phyloP scores from a whole-genome alignment of 2,113 vertebrate species.

The Tychaedon coryphoeus region DNA sequence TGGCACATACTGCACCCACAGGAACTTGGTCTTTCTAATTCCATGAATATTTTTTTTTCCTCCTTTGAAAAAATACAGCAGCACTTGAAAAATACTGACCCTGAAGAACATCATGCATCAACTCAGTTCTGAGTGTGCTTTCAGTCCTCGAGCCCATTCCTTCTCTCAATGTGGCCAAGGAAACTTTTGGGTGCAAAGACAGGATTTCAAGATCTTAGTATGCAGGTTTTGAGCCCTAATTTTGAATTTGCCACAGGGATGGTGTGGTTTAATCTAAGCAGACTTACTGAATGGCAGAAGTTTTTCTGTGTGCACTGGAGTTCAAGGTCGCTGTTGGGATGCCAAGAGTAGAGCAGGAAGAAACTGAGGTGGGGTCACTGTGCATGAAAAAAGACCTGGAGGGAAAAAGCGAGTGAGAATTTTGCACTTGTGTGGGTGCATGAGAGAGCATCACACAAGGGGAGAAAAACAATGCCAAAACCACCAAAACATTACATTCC shows the following conservation, averaged over 20 bases:
- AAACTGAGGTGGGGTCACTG: background rate
- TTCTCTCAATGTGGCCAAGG: background rate
- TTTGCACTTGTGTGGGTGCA: background rate
- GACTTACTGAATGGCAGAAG: background rate
- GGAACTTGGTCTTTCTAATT: conserved; percentile 30
- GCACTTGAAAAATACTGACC: conserved; percentile 3
- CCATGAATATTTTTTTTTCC: background rate
- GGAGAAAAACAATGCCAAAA: background rate
- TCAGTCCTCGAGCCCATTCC: background rate
- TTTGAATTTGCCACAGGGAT: background rate
- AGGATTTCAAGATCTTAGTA: background rate
- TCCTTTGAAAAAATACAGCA: background rate
- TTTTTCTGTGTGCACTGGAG: background rate
- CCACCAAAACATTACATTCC: background rate
- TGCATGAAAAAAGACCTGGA: background rate
- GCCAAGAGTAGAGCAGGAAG: background rate
- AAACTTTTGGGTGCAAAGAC: background rate
- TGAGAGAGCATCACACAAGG: background rate
- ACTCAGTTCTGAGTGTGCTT: background rate
- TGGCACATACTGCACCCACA: conserved; percentile 43
- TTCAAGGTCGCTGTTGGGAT: background rate
- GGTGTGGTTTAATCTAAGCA: background rate
- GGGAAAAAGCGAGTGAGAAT: background rate
- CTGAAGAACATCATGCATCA: background rate
- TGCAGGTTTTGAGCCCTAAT: background rate